A percentile compares a stretch with the other conserved stretches of the same genome.
Conservation (phyloP, 2,888 invertebrate genomes). For the Volucella bombylans region DNA sequence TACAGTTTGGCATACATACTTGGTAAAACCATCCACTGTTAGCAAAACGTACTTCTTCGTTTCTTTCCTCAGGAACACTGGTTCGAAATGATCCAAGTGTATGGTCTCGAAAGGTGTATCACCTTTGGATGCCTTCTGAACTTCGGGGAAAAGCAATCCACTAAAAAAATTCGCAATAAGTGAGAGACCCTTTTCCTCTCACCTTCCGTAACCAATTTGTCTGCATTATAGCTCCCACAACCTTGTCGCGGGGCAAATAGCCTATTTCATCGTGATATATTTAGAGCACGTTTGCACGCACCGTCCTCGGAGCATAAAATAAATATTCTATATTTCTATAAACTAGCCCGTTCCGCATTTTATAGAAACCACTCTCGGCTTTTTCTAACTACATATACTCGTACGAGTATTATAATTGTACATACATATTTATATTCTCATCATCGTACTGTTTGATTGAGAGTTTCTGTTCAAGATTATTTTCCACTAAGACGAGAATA, state of each 20-base stretch:
- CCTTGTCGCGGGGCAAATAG: too few species aligned
- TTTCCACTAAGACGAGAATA: conserved; percentile 71
- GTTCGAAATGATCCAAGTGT: conserved; percentile 82
- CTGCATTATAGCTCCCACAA: conserved; percentile 28
- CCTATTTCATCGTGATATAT: conserved; percentile 75
- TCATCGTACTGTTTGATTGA: conserved; percentile 62
- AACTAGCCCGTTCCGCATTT: conserved; percentile 56
- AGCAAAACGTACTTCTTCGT: conserved; percentile 75
- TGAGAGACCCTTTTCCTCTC: conserved; percentile 1
- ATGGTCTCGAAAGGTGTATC: conserved; percentile 65
- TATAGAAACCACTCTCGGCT: conserved; percentile 41
- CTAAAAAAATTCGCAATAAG: conserved; percentile 77
- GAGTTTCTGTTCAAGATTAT: conserved; percentile 35
- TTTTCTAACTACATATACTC: conserved; percentile 70
- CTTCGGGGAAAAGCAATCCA: conserved; percentile 79
- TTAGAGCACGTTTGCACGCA: conserved; percentile 54
- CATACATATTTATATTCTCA: conserved; percentile 47
- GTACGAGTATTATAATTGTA: too few species aligned
- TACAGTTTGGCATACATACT: conserved; percentile 76
- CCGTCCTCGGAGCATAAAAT: conserved; percentile 63
- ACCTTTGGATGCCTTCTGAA: conserved; percentile 53
- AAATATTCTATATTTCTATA: conserved; percentile 44
- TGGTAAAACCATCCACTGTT: conserved; percentile 70
- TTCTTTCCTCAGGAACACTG: conserved; percentile 76
- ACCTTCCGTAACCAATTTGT: conserved; percentile 76